These are phyloP conservation scores for Ischnura elegans DNA, from an alignment of 2,888 invertebrate species.

Conservation along the genomic window DNA sequence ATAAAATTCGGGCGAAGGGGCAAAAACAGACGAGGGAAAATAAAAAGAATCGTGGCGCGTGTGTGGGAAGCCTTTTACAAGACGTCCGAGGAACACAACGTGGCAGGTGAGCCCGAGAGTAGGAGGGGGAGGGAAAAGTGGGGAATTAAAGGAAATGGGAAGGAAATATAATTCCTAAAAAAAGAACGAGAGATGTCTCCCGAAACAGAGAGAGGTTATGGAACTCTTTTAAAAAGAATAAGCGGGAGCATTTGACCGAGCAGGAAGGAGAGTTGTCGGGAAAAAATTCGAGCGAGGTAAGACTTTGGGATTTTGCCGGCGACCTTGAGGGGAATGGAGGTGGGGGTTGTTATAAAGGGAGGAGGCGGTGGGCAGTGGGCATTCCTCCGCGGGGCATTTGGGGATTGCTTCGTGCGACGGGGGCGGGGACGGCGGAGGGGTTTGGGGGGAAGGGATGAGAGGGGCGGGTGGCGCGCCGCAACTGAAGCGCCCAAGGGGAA, in stretches of 20 bases:
- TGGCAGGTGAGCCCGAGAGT: constrained; percentile 40
- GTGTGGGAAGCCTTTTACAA: constrained; percentile 25
- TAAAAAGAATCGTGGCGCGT: constrained; percentile 35
- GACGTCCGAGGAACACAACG: constrained; percentile 1
- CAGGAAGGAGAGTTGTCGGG: constrained; percentile 37
- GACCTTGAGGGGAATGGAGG: constrained; percentile 40
- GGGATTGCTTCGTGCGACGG: too few relatives aligned
- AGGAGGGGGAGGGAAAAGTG: not conserved
- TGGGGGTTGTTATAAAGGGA: not conserved
- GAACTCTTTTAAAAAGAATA: constrained; percentile 42
- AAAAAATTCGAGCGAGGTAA: constrained; percentile 30
- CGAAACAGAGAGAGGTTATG: constrained; percentile 9
- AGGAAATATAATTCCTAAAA: not conserved
- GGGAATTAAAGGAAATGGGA: not conserved
- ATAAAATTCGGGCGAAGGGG: constrained; percentile 26
- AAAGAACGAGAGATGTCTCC: not conserved
- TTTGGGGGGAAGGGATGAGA: not conserved
- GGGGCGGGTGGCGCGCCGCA: not conserved
- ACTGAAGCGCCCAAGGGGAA: not conserved
- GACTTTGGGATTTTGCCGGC: not conserved
- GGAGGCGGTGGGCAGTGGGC: constrained; percentile 26
- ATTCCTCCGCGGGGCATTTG: constrained; percentile 36
- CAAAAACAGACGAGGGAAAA: not conserved
- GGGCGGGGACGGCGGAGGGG: not conserved
- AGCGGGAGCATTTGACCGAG: not conserved